Percentiles rank a stretch among this genome's conserved stretches.
Conservation (phyloP, 2,888 invertebrate species). For the Thymelicus sylvestris region DNA sequence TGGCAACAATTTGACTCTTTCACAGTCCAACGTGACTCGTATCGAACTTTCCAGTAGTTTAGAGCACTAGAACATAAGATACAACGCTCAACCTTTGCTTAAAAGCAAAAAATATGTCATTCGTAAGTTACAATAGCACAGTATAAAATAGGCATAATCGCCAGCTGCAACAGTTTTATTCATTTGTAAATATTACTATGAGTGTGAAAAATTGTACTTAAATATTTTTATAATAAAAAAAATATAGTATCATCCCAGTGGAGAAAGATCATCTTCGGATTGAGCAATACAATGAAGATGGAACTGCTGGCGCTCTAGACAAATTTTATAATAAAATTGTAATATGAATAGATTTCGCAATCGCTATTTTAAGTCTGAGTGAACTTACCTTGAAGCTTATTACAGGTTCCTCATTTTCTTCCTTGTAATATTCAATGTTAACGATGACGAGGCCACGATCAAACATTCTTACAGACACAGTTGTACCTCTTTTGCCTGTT, state of each 20-base stretch:
- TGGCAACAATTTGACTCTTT: conserved; percentile 92
- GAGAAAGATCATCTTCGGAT: background rate
- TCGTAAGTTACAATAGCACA: background rate
- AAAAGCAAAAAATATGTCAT: background rate
- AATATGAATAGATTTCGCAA: conserved; percentile 1
- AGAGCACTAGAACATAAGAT: conserved; percentile 86
- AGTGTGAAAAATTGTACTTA: no score
- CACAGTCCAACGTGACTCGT: conserved; percentile 88
- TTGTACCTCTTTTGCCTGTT: conserved; percentile 88
- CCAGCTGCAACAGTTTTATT: no score
- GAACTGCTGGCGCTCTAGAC: background rate
- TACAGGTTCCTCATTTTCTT: conserved; percentile 89
- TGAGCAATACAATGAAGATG: background rate
- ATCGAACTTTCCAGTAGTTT: conserved; percentile 91
- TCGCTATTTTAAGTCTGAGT: conserved; percentile 44
- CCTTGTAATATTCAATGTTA: conserved; percentile 93
- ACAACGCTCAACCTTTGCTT: conserved; percentile 63
- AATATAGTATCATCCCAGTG: background rate
- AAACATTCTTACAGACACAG: conserved; percentile 90
- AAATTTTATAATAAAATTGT: conserved; percentile 2
- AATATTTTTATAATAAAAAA: no score
- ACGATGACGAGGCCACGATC: conserved; percentile 91
- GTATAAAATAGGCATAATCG: no score
- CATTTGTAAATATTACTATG: no score
- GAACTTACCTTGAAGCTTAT: conserved; percentile 90